These are phyloP conservation scores for Lophura nycthemera DNA, from an alignment of 2,113 vertebrate species.

Conservation along the genomic window DNA sequence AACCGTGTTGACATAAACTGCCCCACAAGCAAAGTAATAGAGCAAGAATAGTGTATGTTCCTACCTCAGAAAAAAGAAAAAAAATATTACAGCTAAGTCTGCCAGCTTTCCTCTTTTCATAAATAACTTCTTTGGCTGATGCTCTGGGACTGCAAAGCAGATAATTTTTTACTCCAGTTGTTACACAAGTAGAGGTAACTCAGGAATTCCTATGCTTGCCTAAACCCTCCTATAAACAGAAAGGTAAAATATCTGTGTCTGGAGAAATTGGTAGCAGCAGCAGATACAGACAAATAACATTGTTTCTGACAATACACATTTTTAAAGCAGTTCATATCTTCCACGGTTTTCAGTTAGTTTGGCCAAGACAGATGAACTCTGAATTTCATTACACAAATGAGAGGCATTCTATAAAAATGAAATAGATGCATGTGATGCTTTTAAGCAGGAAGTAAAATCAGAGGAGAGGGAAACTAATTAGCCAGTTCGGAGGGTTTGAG, in stretches of 20 bases:
- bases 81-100: not conserved
- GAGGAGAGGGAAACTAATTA: not conserved
- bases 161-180: not conserved
- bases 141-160: not conserved
- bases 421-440: not conserved
- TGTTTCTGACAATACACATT: not conserved
- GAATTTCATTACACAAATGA: constrained; percentile 6
- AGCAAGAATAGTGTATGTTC: not conserved
- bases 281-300: not conserved
- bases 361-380: not conserved
- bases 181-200: not conserved
- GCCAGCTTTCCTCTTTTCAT: constrained; percentile 1
- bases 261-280: not conserved
- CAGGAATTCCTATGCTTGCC: not conserved
- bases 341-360: not conserved
- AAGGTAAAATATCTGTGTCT: not conserved
- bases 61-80: not conserved
- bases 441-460: not conserved
- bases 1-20: not conserved
- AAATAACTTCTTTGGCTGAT: constrained; percentile 34
- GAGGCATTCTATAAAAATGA: not conserved
- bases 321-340: constrained; percentile 11
- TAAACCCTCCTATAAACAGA: not conserved
- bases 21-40: not conserved
- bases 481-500: not conserved